Evolutionary conservation across 2,113 vertebrate species (phyloP).

Genomic region (Hippocampus guttulatus): DNA sequence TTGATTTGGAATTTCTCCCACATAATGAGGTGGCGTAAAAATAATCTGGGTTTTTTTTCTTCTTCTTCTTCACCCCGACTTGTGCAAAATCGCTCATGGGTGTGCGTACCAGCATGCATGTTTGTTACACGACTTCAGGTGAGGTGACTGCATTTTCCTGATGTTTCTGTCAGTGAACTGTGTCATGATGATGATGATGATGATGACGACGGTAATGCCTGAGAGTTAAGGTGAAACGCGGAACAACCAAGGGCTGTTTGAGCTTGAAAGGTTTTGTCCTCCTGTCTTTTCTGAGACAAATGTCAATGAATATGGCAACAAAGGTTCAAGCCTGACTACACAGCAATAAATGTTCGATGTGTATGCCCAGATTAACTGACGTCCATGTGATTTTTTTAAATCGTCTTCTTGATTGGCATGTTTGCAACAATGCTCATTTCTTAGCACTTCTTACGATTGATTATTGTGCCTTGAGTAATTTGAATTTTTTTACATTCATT

Average conservation of each 20-base stretch:
- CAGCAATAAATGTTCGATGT: conserved; percentile 77
- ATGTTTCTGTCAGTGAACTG: conserved; percentile 31
- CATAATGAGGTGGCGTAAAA: conserved; percentile 50
- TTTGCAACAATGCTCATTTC: conserved; percentile 38
- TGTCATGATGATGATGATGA: conserved; percentile 18
- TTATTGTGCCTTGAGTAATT: not conserved
- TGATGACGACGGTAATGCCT: conserved; percentile 35
- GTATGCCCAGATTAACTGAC: conserved; percentile 66
- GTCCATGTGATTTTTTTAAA: conserved; percentile 54
- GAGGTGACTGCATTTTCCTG: conserved; percentile 53
- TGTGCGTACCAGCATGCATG: conserved; percentile 25
- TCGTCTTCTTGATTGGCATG: not conserved
- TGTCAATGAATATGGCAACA: conserved; percentile 63
- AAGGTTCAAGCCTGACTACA: conserved; percentile 67
- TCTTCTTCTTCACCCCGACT: conserved; percentile 3
- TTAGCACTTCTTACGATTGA: conserved; percentile 20
- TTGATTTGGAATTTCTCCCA: conserved; percentile 34
- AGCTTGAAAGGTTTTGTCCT: conserved; percentile 65
- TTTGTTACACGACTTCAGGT: conserved; percentile 40
- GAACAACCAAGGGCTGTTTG: conserved; percentile 75
- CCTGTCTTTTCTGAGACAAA: conserved; percentile 62
- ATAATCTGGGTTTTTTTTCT: conserved; percentile 43
- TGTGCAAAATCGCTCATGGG: conserved; percentile 58
- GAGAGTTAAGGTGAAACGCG: conserved; percentile 45
- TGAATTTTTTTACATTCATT: not conserved